Evolutionary conservation across 2,888 invertebrate species (phyloP).

Genomic region (Dasypolia templi): DNA sequence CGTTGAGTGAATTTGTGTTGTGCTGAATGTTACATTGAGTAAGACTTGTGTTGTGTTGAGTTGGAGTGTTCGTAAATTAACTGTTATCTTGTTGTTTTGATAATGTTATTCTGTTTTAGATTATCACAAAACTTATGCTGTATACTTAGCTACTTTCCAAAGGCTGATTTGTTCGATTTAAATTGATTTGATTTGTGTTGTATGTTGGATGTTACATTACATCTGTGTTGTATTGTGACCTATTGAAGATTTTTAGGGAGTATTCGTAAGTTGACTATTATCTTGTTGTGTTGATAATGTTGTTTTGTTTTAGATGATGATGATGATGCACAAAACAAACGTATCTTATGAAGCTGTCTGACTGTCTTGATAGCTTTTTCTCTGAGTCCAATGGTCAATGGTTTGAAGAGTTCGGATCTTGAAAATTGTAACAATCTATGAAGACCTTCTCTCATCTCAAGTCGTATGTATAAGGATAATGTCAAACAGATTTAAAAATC

Average conservation of each 20-base stretch:
- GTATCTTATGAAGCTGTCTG: no score
- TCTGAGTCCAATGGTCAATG: background rate
- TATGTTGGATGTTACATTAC: background rate
- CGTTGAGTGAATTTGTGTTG: conserved; percentile 1
- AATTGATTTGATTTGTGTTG: background rate
- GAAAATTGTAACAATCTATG: background rate
- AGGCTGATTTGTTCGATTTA: no score
- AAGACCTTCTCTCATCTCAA: background rate
- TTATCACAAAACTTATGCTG: no score
- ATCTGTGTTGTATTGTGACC: background rate
- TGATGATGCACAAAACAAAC: background rate
- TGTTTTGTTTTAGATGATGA: background rate
- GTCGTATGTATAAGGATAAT: background rate
- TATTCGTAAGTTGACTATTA: no score
- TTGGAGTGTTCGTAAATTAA: background rate
- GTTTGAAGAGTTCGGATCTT: background rate
- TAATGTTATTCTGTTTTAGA: background rate
- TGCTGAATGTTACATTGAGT: background rate
- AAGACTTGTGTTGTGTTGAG: background rate
- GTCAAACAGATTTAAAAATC: background rate
- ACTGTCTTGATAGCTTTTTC: no score
- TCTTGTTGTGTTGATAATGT: background rate
- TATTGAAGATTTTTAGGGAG: background rate
- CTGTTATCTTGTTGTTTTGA: background rate
- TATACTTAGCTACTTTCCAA: background rate